Base-by-base conservation (phyloP, 2,797 vertebrate species). In the Apogon hyalosoma region DNA sequence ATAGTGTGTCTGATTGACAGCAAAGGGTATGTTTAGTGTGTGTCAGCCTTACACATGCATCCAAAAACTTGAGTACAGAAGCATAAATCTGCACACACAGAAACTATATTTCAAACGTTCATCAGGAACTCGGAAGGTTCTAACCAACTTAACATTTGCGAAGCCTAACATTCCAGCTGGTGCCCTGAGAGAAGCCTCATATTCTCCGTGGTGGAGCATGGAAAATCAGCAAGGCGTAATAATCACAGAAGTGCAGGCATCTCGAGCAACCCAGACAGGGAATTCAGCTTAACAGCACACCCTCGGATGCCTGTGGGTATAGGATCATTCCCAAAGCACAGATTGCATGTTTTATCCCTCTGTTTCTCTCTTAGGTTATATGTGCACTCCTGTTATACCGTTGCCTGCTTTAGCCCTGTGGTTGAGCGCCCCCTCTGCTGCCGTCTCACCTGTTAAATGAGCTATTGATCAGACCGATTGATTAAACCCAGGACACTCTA, bases 401-500 rank as follows among this genome's bases (percentile, higher is more conserved):
- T 51, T 50, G 69, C 50, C 63, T 70, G 64, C 64, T 84, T 80
- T 75, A 82, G 73, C 72, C 73, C 72, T 41, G 50, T 45, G 63
- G 63, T 47, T 31, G 36, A 54, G 54, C 55, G 53, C 12, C 50
- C 45, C 43, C 71, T 64, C 60, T 69, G 62, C 63, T 53, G 53
- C 74, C 51, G 78, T 69, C 80, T 88, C 75, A 84, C 82, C 84
- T 90, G 82, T 80, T 90, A 91, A 91, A 92, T 92, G 79, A 91
- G 87, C 60, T 92, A 92, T 93, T 7, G 91, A 93, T 92, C 83
- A 85, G 46, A 68, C 14, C 4, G 64, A 91, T 77, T 91, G 89
- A 93, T 92, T 88, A 87, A 87, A 92, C 71, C 85, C 70, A 58
- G 24, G 64, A 59, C 66, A 69, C 54, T 61, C 68, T 75, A 77